phyloP scores from a whole-genome alignment of 2,888 invertebrate species.

The Cristatella mucedo region DNA sequence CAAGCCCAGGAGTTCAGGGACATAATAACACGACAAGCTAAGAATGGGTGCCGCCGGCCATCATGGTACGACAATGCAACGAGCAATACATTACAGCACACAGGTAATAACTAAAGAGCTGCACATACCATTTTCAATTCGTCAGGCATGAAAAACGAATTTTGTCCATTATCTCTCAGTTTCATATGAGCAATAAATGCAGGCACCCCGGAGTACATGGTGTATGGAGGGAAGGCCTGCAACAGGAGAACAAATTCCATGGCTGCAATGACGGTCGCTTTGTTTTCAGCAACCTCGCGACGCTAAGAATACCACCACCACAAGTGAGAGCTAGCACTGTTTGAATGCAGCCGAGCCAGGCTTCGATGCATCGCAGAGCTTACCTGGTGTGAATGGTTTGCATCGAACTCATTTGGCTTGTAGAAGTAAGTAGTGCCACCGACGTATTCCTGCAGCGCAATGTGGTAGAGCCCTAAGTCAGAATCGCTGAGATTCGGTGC shows the following conservation, averaged over 20 bases:
- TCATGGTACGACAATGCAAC: constrained; percentile 1
- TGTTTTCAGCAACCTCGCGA: not conserved
- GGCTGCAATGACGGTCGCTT: not conserved
- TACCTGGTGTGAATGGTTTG: constrained; percentile 35
- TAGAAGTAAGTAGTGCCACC: constrained; percentile 91
- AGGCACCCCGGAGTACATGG: constrained; percentile 35
- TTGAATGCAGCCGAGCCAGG: not conserved
- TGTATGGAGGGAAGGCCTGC: constrained; percentile 28
- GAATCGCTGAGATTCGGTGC: no score
- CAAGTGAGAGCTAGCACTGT: no score
- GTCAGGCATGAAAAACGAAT: constrained; percentile 63
- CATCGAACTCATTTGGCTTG: constrained; percentile 32
- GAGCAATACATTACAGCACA: constrained; percentile 7
- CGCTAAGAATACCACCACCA: no score
- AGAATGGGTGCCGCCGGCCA: not conserved
- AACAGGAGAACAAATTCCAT: constrained; percentile 7
- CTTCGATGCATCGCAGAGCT: constrained; percentile 16
- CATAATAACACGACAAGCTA: no score
- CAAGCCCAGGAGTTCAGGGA: no score
- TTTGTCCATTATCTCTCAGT: no score
- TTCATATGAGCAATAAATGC: constrained; percentile 38
- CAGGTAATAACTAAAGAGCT: no score
- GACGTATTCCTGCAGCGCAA: constrained; percentile 31
- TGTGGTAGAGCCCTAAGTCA: not conserved
- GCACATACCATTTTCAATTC: constrained; percentile 58